Conservation (phyloP, 2,797 vertebrate species). For the Phalanger gymnotis region DNA sequence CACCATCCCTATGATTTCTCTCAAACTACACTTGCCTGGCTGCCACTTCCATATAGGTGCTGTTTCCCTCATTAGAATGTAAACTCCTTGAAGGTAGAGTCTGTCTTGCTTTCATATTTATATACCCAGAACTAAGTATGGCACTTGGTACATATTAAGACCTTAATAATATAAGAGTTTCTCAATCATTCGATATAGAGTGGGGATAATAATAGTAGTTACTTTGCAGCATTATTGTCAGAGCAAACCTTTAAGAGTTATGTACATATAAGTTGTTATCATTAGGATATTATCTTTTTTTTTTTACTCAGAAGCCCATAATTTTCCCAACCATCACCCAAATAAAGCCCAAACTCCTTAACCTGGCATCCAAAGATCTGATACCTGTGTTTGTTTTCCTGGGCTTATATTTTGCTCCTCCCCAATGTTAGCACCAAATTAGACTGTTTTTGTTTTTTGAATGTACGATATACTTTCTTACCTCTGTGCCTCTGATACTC, state of each 20-base stretch:
- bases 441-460: not conserved
- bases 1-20: not conserved
- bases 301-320: not conserved
- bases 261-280: not conserved
- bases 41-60: not conserved
- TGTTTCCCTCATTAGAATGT: not conserved
- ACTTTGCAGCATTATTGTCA: not conserved
- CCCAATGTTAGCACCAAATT: not conserved
- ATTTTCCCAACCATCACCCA: not conserved
- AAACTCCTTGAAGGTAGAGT: not conserved
- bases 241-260: not conserved
- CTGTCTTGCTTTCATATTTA: not conserved
- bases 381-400: not conserved
- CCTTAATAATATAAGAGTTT: not conserved
- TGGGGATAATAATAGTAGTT: not conserved
- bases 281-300: not conserved
- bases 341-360: not conserved
- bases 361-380: not conserved
- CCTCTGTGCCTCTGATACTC: not conserved
- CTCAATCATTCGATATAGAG: not conserved
- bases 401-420: not conserved
- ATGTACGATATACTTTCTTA: not conserved
- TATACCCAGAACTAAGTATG: not conserved
- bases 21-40: not conserved
- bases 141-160: not conserved